A percentile compares a stretch with the other conserved stretches of the same genome.
Conservation (phyloP, 2,113 vertebrate species). For the Neofelis nebulosa region DNA sequence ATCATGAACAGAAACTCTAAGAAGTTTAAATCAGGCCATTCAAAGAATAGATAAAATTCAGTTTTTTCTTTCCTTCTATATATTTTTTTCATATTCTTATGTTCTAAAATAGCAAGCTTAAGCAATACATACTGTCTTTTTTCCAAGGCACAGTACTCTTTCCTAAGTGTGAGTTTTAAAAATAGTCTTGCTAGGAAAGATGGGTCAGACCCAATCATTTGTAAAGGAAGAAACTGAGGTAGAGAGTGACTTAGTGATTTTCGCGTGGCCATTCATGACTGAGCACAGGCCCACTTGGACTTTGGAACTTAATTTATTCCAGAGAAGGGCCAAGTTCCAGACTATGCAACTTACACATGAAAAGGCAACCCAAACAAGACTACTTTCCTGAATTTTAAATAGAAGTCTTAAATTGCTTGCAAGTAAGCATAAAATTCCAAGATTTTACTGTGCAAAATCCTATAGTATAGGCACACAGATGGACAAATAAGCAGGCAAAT, state of each 20-base stretch:
- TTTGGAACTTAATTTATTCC: constrained; percentile 76
- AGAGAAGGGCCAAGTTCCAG: constrained; percentile 73
- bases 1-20: not conserved
- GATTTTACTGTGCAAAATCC: constrained; percentile 59
- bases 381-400: constrained; percentile 77
- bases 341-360: constrained; percentile 77
- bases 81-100: not conserved
- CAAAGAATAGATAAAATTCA: constrained; percentile 20
- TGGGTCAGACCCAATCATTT: not conserved
- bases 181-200: constrained; percentile 40
- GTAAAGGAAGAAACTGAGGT: constrained; percentile 47
- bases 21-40: constrained; percentile 17
- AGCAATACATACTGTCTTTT: not conserved
- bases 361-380: constrained; percentile 78
- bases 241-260: not conserved
- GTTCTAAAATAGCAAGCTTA: not conserved
- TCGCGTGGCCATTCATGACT: constrained; percentile 20
- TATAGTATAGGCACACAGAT: constrained; percentile 33
- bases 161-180: constrained; percentile 34
- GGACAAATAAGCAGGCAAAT: constrained; percentile 49
- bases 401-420: constrained; percentile 72
- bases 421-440: constrained; percentile 71
- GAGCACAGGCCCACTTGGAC: constrained; percentile 57
- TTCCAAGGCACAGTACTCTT: not conserved
- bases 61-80: not conserved